Conservation (phyloP, 2,113 vertebrate genomes). For the Seriola rivoliana region DNA sequence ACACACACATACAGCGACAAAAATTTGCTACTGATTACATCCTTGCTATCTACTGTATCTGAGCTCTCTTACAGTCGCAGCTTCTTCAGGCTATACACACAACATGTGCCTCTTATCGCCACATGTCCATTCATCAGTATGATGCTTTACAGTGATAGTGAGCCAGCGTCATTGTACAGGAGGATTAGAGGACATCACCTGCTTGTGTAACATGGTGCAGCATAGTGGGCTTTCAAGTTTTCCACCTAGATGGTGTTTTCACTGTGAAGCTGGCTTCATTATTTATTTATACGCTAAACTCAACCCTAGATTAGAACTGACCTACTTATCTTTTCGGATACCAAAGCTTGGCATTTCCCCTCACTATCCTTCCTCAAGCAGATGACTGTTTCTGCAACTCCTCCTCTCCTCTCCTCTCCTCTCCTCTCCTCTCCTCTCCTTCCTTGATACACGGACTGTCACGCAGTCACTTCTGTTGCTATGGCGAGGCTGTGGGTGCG, state of each 20-base stretch:
- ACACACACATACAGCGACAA: conserved; percentile 22
- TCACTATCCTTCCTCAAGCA: conserved; percentile 52
- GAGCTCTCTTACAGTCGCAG: conserved; percentile 7
- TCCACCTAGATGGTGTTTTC: conserved; percentile 55
- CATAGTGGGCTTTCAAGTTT: conserved; percentile 28
- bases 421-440: conserved; percentile 18
- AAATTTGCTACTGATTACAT: conserved; percentile 25
- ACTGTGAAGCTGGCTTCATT: conserved; percentile 65
- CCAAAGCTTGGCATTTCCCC: conserved; percentile 59
- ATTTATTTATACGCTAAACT: conserved; percentile 78
- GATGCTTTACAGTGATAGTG: conserved; percentile 17
- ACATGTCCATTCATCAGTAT: conserved; percentile 14
- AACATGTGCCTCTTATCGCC: conserved; percentile 33
- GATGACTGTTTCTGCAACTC: conserved; percentile 45
- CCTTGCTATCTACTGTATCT: conserved; percentile 34
- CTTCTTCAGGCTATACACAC: conserved; percentile 28
- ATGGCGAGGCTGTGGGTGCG: conserved; percentile 74
- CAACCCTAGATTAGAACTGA: conserved; percentile 78
- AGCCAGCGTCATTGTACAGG: not conserved
- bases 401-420: conserved; percentile 14
- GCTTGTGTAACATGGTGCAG: not conserved
- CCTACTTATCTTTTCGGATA: conserved; percentile 77
- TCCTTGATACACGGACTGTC: conserved; percentile 45
- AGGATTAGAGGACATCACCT: conserved; percentile 16
- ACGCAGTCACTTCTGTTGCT: conserved; percentile 73